Base-by-base conservation (phyloP, 1,140 invertebrate genomes). In the silkworm (Bombyx mori) region DNA sequence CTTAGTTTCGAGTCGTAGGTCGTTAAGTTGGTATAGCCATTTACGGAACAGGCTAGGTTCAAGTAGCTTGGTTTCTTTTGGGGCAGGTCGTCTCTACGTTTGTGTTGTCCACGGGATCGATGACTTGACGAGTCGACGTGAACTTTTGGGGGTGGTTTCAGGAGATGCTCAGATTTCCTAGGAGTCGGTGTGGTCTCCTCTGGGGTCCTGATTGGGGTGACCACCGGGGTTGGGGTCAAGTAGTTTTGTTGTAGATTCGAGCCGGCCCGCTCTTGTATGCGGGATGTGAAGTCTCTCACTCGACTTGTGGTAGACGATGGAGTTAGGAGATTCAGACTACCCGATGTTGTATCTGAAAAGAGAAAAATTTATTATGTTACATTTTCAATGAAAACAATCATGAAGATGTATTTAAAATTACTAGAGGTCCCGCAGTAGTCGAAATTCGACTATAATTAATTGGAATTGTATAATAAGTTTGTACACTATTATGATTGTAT, bases 41-140 rank as follows among this genome's bases (percentile, higher is more conserved):
- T 96, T 42, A 97, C 94, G 12, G 94, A 95, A 77, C 96, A 96
- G 53, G 96, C 95, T 54, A 97, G 86, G 72, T 93, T 94, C 50
- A 97, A 84, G 79, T 97, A 97, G 56, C 95, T 96, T 0, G 95
- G 96, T 61, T 87, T 87, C 62, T 87, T 87, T 26, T 83, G 72
- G 0, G 75, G 73, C 10, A 73, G 1, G 43, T 86, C 82, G 71
- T 85, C 84, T 6, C 79, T 63, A 58, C 86, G 84, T 44, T 79
- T 86, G 8, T 78, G 77, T 51, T 83, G 75, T 43, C 74, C 73
- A 9, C 84, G 65, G 0, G 82, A 86, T 54, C 84, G 73, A 44
- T 87, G 82, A 52, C 81, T 87, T 8, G 70, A 68, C 0, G 77
- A 55, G 35, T 86, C 82, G 44, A 86, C 61, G 57, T 77, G 69